Evolutionary conservation across 2,888 invertebrate genomes (phyloP), one percentile per base, ranked within the genome.

Genomic region (Branchipolynoe longqiensis): DNA sequence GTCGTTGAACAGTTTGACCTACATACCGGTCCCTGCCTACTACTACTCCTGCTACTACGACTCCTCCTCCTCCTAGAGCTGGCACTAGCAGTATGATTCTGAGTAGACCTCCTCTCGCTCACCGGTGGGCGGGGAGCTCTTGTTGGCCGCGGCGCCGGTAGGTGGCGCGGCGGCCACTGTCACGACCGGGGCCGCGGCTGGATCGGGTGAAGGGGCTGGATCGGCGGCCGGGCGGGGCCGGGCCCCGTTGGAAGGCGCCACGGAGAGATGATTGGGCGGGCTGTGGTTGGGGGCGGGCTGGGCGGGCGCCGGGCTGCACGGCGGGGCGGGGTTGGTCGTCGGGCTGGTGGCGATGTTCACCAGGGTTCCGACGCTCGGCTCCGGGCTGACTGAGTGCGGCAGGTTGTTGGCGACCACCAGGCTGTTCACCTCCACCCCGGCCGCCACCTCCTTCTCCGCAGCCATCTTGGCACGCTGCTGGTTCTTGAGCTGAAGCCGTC

Each of bases 1-100:
- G n/a, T n/a, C n/a, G n/a, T n/a, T n/a, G n/a, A n/a, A n/a, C n/a
- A n/a, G n/a, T n/a, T n/a, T n/a, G n/a, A n/a, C n/a, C n/a, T n/a
- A n/a, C n/a, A n/a, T n/a, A n/a, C n/a, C n/a, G n/a, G n/a, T n/a
- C n/a, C n/a, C n/a, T n/a, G n/a, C n/a, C n/a, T n/a, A n/a, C n/a
- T n/a, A n/a, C n/a, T n/a, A n/a, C n/a, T n/a, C n/a, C n/a, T n/a
- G n/a, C n/a, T n/a, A n/a, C n/a, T n/a, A n/a, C n/a, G n/a, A n/a
- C n/a, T n/a, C n/a, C n/a, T n/a, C n/a, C n/a, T n/a, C n/a, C n/a
- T n/a, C n/a, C n/a, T n/a, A n/a, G n/a, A n/a, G n/a, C 33, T 73
- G 18, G 22, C 41, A 48, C 64, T 83, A 86, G 78, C 86, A 86
- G 38, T 86, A 86, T 3, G 86, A 85, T 58, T 86, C 86, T 2